These are phyloP conservation scores for Suncus etruscus DNA, from an alignment of 2,113 vertebrate genomes.

Conservation along the genomic window DNA sequence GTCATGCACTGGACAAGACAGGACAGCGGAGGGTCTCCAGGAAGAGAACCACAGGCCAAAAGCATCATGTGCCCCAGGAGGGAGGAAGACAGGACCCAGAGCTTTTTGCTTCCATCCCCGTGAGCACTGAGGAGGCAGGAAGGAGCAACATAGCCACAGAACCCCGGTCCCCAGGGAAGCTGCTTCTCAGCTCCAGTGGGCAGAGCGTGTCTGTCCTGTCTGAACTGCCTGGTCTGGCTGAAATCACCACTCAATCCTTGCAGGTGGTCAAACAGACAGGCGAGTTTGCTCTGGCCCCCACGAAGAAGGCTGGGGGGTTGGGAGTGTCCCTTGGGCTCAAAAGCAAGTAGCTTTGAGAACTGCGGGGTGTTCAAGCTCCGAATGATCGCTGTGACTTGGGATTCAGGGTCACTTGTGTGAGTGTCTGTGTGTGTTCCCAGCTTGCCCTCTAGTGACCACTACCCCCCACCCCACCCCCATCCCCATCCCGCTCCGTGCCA, in stretches of 20 bases:
- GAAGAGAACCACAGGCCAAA: constrained; percentile 46
- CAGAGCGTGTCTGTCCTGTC: too few species aligned
- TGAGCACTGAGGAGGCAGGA: not conserved
- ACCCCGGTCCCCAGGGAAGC: not conserved
- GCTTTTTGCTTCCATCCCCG: not conserved
- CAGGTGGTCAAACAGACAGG: too few species aligned
- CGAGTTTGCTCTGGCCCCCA: too few species aligned
- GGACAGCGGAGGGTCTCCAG: not conserved
- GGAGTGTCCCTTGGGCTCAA: too few species aligned
- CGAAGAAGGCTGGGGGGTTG: too few species aligned
- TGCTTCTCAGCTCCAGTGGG: not conserved
- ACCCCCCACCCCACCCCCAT: not conserved
- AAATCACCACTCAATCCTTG: too few species aligned
- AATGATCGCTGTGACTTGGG: too few species aligned
- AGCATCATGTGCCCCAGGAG: not conserved
- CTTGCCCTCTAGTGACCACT: not conserved
- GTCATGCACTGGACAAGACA: not conserved
- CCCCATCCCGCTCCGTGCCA: not conserved
- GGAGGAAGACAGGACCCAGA: not conserved
- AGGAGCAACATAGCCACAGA: not conserved
- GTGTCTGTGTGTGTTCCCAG: not conserved
- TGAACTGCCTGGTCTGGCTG: too few species aligned
- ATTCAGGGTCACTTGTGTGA: too few species aligned
- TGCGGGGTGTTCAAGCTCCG: too few species aligned
- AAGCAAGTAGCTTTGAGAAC: too few species aligned